Percentiles rank a stretch among this genome's conserved stretches.
These are phyloP conservation scores for Tiliqua scincoides DNA, from an alignment of 2,113 vertebrate genomes.

Conservation along the genomic window DNA sequence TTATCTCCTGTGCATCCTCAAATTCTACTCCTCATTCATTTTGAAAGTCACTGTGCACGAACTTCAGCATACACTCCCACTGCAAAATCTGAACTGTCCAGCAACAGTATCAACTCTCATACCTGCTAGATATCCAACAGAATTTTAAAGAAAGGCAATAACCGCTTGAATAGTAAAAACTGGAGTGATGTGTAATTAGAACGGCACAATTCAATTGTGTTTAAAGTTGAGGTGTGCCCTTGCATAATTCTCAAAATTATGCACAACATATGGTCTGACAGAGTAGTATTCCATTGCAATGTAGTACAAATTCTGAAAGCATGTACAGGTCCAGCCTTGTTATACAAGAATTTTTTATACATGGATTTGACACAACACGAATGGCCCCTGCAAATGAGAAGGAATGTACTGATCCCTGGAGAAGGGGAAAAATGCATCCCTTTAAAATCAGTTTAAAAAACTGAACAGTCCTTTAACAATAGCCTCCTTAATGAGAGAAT, in stretches of 20 bases:
- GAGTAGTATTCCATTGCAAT: neutral
- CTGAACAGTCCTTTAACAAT: too few species aligned
- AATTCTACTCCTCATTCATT: too few species aligned
- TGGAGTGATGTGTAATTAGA: too few species aligned
- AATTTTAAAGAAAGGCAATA: neutral
- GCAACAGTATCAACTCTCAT: neutral
- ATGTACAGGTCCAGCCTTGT: too few species aligned
- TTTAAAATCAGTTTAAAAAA: too few species aligned
- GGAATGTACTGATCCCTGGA: too few species aligned
- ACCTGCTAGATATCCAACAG: neutral
- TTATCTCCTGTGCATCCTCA: too few species aligned
- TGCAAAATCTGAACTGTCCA: neutral
- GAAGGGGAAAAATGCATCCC: too few species aligned
- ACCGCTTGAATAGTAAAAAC: neutral
- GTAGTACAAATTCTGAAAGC: neutral
- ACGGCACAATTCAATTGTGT: neutral
- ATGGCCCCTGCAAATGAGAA: too few species aligned
- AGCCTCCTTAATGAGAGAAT: too few species aligned
- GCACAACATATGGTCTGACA: neutral
- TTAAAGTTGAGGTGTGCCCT: neutral
- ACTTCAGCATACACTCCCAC: neutral
- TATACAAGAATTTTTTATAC: too few species aligned
- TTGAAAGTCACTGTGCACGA: neutral
- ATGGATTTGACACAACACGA: too few species aligned
- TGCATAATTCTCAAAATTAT: neutral